phyloP scores from a whole-genome alignment of 2,113 vertebrate species.

The Lates calcarifer region DNA sequence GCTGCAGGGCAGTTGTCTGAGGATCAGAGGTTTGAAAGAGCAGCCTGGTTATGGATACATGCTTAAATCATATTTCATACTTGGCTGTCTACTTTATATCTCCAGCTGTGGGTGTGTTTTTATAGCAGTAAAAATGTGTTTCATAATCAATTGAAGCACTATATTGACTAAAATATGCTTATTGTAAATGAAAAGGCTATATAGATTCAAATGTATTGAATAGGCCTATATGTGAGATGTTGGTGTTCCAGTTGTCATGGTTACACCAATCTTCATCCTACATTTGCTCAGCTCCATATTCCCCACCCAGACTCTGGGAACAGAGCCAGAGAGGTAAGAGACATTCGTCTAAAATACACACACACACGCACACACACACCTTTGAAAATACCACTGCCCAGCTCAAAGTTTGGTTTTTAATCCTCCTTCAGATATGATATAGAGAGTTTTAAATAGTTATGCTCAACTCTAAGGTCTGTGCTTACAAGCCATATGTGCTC shows the following conservation, averaged over 20 bases:
- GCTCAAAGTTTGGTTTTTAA: background rate
- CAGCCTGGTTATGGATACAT: background rate
- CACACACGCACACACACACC: slow-evolving; percentile 18
- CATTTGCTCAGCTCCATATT: background rate
- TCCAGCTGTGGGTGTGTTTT: background rate
- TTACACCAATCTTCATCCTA: slow-evolving; percentile 18
- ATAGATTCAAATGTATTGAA: background rate
- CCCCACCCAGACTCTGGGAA: slow-evolving; percentile 25
- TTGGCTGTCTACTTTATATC: background rate
- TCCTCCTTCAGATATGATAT: slow-evolving; percentile 32
- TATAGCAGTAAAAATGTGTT: background rate
- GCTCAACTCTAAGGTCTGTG: slow-evolving; percentile 33
- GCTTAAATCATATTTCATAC: slow-evolving; percentile 9
- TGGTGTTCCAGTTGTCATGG: slow-evolving; percentile 35
- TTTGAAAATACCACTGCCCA: slow-evolving; percentile 14
- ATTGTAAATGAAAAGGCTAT: background rate
- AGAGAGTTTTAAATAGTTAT: slow-evolving; percentile 27
- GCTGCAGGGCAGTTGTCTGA: slow-evolving; percentile 9
- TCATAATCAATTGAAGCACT: background rate
- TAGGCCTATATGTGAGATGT: background rate
- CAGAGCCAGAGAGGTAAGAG: slow-evolving; percentile 40
- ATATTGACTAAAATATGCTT: background rate
- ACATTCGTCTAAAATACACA: slow-evolving; percentile 14
- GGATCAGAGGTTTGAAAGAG: slow-evolving; percentile 8
- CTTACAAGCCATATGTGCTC: slow-evolving; percentile 57